phyloP scores from a whole-genome alignment of 1,140 invertebrate genomes.

The Agraylea sexmaculata region DNA sequence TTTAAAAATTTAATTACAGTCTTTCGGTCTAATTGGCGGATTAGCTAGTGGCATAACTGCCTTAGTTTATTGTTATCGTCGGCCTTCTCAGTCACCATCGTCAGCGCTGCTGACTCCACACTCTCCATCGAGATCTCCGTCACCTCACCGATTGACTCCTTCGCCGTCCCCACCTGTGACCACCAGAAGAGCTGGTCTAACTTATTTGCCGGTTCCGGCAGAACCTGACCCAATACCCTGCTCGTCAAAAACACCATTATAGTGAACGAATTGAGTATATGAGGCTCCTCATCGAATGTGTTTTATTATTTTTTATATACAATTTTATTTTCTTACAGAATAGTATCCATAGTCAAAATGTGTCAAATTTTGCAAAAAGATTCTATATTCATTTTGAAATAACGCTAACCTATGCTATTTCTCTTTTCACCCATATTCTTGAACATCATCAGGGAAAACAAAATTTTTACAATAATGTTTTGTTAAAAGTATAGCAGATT shows the following conservation, averaged over 20 bases:
- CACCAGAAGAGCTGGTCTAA: constrained; percentile 7
- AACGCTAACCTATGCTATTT: too few relatives aligned
- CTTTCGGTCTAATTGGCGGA: constrained; percentile 18
- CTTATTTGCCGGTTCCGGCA: constrained; percentile 15
- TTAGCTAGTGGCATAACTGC: constrained; percentile 16
- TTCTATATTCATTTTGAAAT: too few relatives aligned
- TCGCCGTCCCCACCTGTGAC: constrained; percentile 14
- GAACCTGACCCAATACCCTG: constrained; percentile 19
- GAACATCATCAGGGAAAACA: too few relatives aligned
- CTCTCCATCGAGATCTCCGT: constrained; percentile 4
- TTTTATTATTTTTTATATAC: too few relatives aligned
- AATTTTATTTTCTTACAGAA: too few relatives aligned
- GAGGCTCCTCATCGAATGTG: too few relatives aligned
- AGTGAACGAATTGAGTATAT: too few relatives aligned
- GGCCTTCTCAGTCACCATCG: constrained; percentile 6
- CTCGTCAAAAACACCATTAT: constrained; percentile 20
- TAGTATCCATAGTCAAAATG: too few relatives aligned
- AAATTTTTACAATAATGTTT: too few relatives aligned
- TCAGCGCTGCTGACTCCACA: constrained; percentile 7
- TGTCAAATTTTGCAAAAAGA: too few relatives aligned
- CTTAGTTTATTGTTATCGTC: constrained; percentile 18
- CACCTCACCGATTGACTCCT: constrained; percentile 10
- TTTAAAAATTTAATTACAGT: constrained; percentile 13
- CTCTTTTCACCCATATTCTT: too few relatives aligned
- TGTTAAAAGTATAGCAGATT: too few relatives aligned